Evolutionary conservation across 2,113 vertebrate genomes (phyloP).

Genomic region (Lampris incognitus): DNA sequence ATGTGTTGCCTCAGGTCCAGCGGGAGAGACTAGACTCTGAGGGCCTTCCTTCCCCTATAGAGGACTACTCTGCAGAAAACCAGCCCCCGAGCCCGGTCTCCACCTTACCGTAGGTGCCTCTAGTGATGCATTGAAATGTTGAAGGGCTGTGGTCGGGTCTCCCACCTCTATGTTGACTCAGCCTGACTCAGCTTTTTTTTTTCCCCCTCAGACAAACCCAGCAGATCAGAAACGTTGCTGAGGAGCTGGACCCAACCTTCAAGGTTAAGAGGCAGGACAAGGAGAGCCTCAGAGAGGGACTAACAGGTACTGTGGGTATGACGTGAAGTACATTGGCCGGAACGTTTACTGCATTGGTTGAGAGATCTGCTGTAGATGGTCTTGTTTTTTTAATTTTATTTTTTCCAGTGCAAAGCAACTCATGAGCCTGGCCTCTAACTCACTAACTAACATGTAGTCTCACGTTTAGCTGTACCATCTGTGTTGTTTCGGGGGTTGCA

Average conservation of each 20-base stretch:
- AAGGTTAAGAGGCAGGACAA: conserved; percentile 60
- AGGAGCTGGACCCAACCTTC: conserved; percentile 85
- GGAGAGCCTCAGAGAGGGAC: conserved; percentile 39
- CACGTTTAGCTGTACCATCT: no score
- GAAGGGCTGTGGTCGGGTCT: background rate
- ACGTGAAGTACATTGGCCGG: background rate
- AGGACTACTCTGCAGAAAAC: conserved; percentile 73
- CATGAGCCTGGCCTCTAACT: no score
- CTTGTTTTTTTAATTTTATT: no score
- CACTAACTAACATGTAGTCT: no score
- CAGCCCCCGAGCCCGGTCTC: conserved; percentile 55
- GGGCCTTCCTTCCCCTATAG: conserved; percentile 72
- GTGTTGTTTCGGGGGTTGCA: no score
- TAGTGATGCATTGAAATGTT: no score
- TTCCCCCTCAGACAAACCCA: conserved; percentile 54
- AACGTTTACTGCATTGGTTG: conserved; percentile 20
- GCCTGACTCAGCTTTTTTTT: background rate
- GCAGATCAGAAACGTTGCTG: conserved; percentile 77
- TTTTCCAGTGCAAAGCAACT: no score
- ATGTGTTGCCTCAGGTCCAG: conserved; percentile 41
- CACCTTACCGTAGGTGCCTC: conserved; percentile 61
- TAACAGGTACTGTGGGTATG: conserved; percentile 44
- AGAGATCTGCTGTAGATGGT: background rate
- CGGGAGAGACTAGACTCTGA: conserved; percentile 77
- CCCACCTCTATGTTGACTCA: background rate